Evolutionary conservation across 2,113 vertebrate species (phyloP), one percentile per base, ranked within the genome.

Genomic region (Pampusana beccarii): DNA sequence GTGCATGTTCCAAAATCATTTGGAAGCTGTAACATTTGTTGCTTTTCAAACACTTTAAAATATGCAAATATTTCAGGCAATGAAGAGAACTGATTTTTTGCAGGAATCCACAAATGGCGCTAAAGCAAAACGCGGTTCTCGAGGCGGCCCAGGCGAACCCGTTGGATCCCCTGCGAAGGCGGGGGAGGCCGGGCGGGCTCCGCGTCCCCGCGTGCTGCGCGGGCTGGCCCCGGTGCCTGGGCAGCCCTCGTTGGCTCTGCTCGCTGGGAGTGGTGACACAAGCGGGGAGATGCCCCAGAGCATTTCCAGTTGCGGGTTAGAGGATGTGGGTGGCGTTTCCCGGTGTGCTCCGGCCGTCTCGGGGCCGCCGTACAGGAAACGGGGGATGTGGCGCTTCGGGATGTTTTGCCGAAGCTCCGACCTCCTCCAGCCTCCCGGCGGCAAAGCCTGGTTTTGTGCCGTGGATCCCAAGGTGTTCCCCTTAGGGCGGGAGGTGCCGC

Each of bases 1-100:
- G 93, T 86, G 79, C 93, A 11, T 73, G 91, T 97, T 97, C 93
- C 96, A 97, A 92, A 93, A 95, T 91, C 84, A 73, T 96, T 97
- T 94, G 94, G 91, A 97, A 93, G 56, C 94, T 73, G 86, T 95
- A 91, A 90, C 85, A 83, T 91, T 96, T 95, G 92, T 96, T 94
- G 96, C 96, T 92, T 96, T 94, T 94, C 95, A 93, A 21, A 53
- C 54, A 10, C 95, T 94, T 94, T 38, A 80, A 86, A 97, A 94
- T 93, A 88, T 95, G 94, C 96, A 95, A 94, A 96, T 94, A 94
- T 94, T 97, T 80, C 50, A 71, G 57, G 92, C 85, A 31, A 54
- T 48, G 90, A 78, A 86, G 93, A 65, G 90, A 83, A 42, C 48
- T 48, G 90, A 80, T 86, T 96, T 84, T 96, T 84, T 66, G 69